Base-by-base conservation (phyloP, 2,888 invertebrate genomes). In the Amphipoea lucens region DNA sequence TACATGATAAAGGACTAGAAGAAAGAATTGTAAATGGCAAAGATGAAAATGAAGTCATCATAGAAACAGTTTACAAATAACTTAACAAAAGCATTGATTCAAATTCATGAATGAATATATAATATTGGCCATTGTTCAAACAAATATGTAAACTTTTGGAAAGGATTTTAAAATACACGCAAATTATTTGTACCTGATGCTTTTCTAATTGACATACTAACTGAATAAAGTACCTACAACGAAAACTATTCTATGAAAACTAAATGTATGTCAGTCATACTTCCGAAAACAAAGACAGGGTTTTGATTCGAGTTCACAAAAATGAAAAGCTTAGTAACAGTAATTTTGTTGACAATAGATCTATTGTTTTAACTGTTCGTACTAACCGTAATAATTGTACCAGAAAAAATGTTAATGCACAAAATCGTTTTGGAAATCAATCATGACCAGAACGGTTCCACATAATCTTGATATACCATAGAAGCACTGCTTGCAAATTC, bases 261-360 rank as follows among this genome's bases (percentile, higher is more conserved):
- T 20, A 74, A 77, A 85, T 82, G 20, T 75, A 73, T 68, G 65
- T 73, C 74, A 77, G 66, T 73, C 23, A 62, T 57, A 71, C 54
- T n/a, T 36, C 60, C 14, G 14, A 69, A 72, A 82, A 85, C 71
- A 85, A 82, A 71, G 72, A n/a, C 63, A 63, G 65, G 69, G 54
- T 17, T 85, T 14, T 70, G 40, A 74, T 76, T 77, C 12, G 48
- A 63, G 66, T 66, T 65, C 72, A 73, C 72, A 76, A 85, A 75
- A 75, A 73, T 71, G 57, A 72, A 85, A 81, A 85, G 62, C 57
- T 29, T 51, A 51, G 11, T 73, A 85, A 85, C 83, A 63, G 83
- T 85, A 76, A 45, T 74, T 63, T 84, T 20, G 36, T 69, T 69
- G 72, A 85, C 85, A 84, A 85, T 84, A 73, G 82, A n/a, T 66